phyloP scores from a whole-genome alignment of 1,140 invertebrate genomes.

The Leptestheria dahalacensis region DNA sequence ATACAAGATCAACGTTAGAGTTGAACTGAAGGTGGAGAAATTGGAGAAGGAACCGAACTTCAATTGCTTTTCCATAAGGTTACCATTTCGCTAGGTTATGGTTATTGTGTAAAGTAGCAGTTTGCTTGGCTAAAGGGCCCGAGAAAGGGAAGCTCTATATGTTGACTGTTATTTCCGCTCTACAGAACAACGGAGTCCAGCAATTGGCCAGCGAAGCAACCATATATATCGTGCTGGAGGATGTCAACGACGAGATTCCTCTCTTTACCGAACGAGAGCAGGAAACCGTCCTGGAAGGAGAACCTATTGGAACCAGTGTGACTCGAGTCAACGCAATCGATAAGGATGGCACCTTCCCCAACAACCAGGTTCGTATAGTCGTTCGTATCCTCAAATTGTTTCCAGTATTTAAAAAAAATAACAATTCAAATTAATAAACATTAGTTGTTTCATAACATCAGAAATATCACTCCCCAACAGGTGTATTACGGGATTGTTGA shows the following conservation, averaged over 20 bases:
- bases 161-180: constrained; percentile 1
- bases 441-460: not conserved
- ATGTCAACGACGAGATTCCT: constrained; percentile 93
- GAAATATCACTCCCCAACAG: constrained; percentile 31
- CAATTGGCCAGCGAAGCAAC: constrained; percentile 87
- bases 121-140: no score
- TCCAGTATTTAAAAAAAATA: not conserved
- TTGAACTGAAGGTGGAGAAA: no score
- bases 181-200: constrained; percentile 83
- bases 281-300: constrained; percentile 83
- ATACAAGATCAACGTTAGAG: no score
- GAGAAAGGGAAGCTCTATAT: no score
- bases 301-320: constrained; percentile 84
- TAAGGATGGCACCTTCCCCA: constrained; percentile 86
- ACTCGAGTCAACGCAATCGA: constrained; percentile 92
- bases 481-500: constrained; percentile 83
- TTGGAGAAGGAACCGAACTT: no score
- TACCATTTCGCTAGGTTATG: no score
- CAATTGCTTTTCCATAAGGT: no score
- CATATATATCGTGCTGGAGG: constrained; percentile 81
- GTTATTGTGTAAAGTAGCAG: no score
- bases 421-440: not conserved
- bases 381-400: no score
- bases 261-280: constrained; percentile 86
- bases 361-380: constrained; percentile 61